Conservation (phyloP, 1,140 invertebrate species). For the Lepidurus couesii region DNA sequence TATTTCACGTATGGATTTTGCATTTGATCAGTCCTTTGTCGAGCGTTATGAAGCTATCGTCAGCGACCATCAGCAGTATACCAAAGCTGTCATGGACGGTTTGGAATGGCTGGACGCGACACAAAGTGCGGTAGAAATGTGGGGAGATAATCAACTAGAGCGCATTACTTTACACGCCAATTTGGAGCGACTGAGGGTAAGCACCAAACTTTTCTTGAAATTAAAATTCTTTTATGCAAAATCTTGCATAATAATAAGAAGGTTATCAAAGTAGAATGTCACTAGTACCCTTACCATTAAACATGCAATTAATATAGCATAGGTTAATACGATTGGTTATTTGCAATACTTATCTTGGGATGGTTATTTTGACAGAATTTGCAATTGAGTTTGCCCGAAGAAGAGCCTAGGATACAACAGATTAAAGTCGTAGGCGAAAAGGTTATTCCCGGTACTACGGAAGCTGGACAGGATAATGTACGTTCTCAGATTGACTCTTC, state of each 20-base stretch:
- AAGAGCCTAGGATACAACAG: slow-evolving; percentile 72
- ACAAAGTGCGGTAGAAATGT: slow-evolving; percentile 73
- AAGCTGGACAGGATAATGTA: slow-evolving; percentile 77
- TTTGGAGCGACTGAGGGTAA: slow-evolving; percentile 76
- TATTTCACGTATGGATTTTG: slow-evolving; percentile 1
- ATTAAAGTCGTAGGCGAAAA: slow-evolving; percentile 76
- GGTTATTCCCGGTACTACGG: slow-evolving; percentile 80
- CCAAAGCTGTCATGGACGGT: slow-evolving; percentile 77
- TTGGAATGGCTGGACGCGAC: slow-evolving; percentile 88
- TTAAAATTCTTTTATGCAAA: no score
- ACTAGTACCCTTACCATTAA: no score
- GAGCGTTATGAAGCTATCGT: slow-evolving; percentile 78
- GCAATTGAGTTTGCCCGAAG: slow-evolving; percentile 70
- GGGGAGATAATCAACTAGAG: slow-evolving; percentile 80
- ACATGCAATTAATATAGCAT: not conserved
- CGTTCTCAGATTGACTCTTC: slow-evolving; percentile 76
- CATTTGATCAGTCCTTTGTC: slow-evolving; percentile 39
- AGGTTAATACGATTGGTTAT: slow-evolving; percentile 10
- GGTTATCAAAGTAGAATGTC: no score
- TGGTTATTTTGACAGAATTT: slow-evolving; percentile 54
- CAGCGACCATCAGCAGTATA: slow-evolving; percentile 85
- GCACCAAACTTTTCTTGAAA: not conserved
- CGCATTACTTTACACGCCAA: slow-evolving; percentile 82
- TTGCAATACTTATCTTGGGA: slow-evolving; percentile 2
- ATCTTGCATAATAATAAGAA: no score